phyloP scores from a whole-genome alignment of 2,888 invertebrate species.

The Colostygia pectinataria region DNA sequence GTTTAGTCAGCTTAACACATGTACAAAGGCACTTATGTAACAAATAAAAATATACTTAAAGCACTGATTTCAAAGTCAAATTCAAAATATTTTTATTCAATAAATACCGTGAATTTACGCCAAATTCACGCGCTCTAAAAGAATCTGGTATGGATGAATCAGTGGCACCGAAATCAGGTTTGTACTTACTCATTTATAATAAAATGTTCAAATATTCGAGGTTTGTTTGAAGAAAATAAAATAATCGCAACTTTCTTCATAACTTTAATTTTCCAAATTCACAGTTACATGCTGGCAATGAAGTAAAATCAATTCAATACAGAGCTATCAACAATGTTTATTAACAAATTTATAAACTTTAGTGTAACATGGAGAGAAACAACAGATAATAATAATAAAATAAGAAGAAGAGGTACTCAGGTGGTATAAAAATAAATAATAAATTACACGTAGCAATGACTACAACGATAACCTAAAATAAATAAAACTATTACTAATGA shows the following conservation, averaged over 20 bases:
- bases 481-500: constrained; percentile 82
- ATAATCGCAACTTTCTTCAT: constrained; percentile 36
- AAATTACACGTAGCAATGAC: constrained; percentile 70
- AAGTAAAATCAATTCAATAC: constrained; percentile 26
- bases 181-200: no score
- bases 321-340: constrained; percentile 29
- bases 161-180: no score
- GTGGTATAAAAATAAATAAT: constrained; percentile 74
- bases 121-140: no score
- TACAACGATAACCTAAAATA: constrained; percentile 71
- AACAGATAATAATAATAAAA: constrained; percentile 51
- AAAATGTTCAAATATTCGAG: no score
- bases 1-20: no score
- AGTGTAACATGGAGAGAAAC: constrained; percentile 42
- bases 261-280: constrained; percentile 50
- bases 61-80: no score
- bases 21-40: no score
- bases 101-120: no score
- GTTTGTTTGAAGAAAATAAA: constrained; percentile 34
- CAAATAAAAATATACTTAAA: no score
- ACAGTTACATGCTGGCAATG: constrained; percentile 37
- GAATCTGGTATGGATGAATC: no score
- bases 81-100: no score
- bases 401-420: constrained; percentile 79
- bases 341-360: constrained; percentile 53